Conservation (phyloP, 1,140 invertebrate species). For the Aphaenogaster ashmeadi region DNA sequence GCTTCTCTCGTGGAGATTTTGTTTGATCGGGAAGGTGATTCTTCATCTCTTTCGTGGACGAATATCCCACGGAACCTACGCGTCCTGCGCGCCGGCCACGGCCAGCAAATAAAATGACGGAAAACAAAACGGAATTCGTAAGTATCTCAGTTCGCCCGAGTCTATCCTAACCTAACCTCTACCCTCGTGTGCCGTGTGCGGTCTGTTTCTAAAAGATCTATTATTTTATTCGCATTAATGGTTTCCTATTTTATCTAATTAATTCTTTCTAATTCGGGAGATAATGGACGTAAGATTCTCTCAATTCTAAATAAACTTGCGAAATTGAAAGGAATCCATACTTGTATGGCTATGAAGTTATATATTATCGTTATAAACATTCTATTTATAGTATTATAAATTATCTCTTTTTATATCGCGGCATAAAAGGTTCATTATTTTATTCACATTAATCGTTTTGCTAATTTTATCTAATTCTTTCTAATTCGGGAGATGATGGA, state of each 20-base stretch:
- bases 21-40: neutral
- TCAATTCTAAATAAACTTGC: neutral
- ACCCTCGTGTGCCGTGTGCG: neutral
- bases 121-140: constrained; percentile 81
- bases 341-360: neutral
- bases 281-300: neutral
- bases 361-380: neutral
- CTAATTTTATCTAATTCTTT: neutral
- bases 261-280: neutral
- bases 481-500: neutral
- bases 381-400: too few species aligned
- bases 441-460: neutral
- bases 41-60: neutral
- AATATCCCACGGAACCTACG: neutral
- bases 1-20: neutral
- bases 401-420: neutral
- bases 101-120: constrained; percentile 69
- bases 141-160: constrained; percentile 59
- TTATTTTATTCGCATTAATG: neutral
- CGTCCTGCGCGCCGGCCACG: neutral
- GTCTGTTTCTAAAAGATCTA: neutral
- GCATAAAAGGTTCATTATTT: neutral
- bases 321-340: neutral
- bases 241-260: neutral
- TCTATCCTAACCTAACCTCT: constrained; percentile 75